Evolutionary conservation across 37 sponge, comb jelly and placozoan genomes (phyloP), one percentile per base, ranked within the genome.

Genomic region (Chondrosia reniformis): DNA sequence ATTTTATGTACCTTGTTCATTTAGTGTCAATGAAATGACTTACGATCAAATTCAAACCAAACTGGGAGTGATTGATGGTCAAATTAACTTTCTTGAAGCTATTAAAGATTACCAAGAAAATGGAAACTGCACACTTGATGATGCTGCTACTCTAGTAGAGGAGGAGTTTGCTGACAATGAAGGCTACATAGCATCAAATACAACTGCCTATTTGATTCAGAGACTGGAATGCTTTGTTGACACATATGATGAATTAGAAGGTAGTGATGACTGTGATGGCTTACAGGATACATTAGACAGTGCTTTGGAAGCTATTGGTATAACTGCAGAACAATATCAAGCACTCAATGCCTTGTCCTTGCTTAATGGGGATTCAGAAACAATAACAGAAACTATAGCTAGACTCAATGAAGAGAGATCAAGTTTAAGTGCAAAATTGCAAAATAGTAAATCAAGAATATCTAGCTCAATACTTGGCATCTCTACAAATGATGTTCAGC

Each of bases 41-140:
- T 78, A 76, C 9, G 87, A 86, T 76, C 69, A 78, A 73, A 45
- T 86, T 3, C 27, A 64, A 1, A 69, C 64, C 0, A 67, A 71
- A 45, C 67, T 78, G 0, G 81, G 82, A 17, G 13, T 62, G 40
- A 46, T 86, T 4, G 30, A 58, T 39, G 83, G 67, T 56, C 44
- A 67, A 22, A 69, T 38, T 8, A 33, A 9, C n/a, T 39, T 80
- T 3, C 82, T 86, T 34, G 21, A 37, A 40, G 41, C 72, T 25
- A 69, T 69, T 31, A 30, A 44, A 13, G 38, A 69, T 37, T 1
- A 19, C 43, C 21, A 13, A 24, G 32, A 28, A 28, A 28, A 56
- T 56, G 58, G 58, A 3, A 28, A 28, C 9, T 24, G 27, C 27
- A n/a, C n/a, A n/a, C n/a, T n/a, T n/a, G n/a, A n/a, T n/a, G n/a